A percentile compares a stretch with the other conserved stretches of the same genome.
phyloP scores from a whole-genome alignment of 53 echinoderm and acorn worm genomes.

The Mesocentrotus franciscanus region DNA sequence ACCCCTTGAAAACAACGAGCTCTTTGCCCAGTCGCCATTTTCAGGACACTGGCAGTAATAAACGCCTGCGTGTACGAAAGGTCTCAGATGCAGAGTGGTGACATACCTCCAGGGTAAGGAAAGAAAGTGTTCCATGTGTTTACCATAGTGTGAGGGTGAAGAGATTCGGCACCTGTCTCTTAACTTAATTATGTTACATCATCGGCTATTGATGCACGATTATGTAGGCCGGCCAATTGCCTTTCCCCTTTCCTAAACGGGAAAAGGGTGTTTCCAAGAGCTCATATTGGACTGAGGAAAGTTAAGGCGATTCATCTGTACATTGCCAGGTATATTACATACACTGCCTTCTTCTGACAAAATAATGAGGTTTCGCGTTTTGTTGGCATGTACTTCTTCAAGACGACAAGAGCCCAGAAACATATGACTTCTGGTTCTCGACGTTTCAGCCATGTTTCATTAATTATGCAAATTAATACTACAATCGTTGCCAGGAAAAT shows the following conservation, averaged over 20 bases:
- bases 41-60: not conserved
- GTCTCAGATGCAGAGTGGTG: constrained; percentile 26
- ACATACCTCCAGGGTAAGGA: constrained; percentile 11
- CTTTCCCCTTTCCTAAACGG: not conserved
- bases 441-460: not conserved
- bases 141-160: constrained; percentile 11
- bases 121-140: not conserved
- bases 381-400: not conserved
- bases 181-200: constrained; percentile 47
- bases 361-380: too few relatives aligned
- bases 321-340: too few relatives aligned
- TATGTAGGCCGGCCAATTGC: constrained; percentile 23
- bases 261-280: not conserved
- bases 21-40: not conserved
- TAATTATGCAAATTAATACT: too few relatives aligned
- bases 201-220: not conserved
- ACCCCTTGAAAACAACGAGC: too few relatives aligned
- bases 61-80: not conserved
- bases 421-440: not conserved
- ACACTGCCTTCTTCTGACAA: too few relatives aligned
- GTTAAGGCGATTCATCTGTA: too few relatives aligned
- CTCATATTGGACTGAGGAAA: too few relatives aligned
- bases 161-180: constrained; percentile 51
- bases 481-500: not conserved
- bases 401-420: not conserved